Conservation (phyloP, 2,888 invertebrate species). For the Tromatobia lineatoria region DNA sequence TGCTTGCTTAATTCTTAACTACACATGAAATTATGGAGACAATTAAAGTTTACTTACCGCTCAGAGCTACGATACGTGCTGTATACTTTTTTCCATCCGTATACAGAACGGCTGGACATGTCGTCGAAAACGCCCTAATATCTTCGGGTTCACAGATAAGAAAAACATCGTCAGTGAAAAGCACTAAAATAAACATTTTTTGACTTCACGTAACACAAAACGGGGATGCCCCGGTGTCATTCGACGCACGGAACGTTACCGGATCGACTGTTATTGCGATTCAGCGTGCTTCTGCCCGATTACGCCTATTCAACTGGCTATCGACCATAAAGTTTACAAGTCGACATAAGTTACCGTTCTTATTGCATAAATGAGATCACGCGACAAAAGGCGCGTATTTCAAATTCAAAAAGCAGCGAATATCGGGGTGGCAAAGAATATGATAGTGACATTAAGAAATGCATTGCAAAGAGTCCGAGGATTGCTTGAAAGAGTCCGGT, state of each 20-base stretch:
- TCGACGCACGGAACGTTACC: background rate
- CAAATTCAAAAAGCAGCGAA: too few relatives aligned
- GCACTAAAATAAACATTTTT: constrained; percentile 7
- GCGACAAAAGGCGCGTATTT: too few relatives aligned
- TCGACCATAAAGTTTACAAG: too few relatives aligned
- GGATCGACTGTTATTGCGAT: background rate
- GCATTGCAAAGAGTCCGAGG: too few relatives aligned
- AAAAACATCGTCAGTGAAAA: constrained; percentile 15
- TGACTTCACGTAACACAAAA: background rate
- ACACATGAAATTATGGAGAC: background rate
- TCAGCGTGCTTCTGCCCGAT: too few relatives aligned
- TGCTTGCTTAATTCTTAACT: too few relatives aligned
- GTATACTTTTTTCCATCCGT: constrained; percentile 25
- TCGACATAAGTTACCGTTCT: too few relatives aligned
- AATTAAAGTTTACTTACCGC: constrained; percentile 19
- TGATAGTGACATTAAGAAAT: too few relatives aligned
- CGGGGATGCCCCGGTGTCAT: background rate
- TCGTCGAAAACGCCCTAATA: constrained; percentile 11
- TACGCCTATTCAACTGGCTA: too few relatives aligned
- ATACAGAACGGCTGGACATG: constrained; percentile 13
- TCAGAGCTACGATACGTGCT: constrained; percentile 23
- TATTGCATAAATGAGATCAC: too few relatives aligned
- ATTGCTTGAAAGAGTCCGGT: too few relatives aligned
- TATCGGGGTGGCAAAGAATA: too few relatives aligned
- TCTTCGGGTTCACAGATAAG: background rate